Evolutionary conservation across 1,140 invertebrate species (phyloP).

Genomic region (Drosophila suzukii): DNA sequence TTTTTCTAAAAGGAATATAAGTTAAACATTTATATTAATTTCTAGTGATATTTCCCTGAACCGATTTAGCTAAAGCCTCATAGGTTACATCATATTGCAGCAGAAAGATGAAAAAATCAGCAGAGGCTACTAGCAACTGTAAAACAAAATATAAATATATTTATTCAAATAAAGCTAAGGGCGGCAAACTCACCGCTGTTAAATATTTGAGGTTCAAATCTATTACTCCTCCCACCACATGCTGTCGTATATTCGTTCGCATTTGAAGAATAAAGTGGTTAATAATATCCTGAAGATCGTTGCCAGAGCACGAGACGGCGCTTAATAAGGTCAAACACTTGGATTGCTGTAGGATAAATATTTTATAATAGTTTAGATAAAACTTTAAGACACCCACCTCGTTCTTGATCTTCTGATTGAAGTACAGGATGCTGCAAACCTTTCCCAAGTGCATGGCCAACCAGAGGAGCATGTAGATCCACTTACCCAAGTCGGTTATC

Average conservation of each 20-base stretch:
- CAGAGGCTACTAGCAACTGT: conserved; percentile 62
- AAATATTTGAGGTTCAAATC: conserved; percentile 53
- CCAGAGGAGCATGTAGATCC: conserved; percentile 54
- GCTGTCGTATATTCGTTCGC: conserved; percentile 36
- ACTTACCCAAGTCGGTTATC: conserved; percentile 21
- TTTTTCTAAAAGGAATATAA: no score
- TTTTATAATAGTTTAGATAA: no score
- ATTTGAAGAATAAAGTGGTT: conserved; percentile 55
- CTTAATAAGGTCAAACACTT: conserved; percentile 43
- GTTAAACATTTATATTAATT: neutral
- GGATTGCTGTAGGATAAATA: no score
- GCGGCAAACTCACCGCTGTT: conserved; percentile 32
- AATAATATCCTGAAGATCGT: conserved; percentile 49
- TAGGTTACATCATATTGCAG: conserved; percentile 78
- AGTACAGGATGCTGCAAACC: conserved; percentile 60
- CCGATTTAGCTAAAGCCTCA: conserved; percentile 53
- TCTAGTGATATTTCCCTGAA: conserved; percentile 23
- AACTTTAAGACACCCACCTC: conserved; percentile 12
- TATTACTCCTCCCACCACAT: conserved; percentile 55
- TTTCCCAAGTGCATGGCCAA: conserved; percentile 66
- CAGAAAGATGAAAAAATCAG: conserved; percentile 73
- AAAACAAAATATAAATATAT: neutral
- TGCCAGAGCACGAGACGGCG: neutral
- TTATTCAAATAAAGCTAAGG: neutral
- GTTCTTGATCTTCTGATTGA: conserved; percentile 47